Conservation (phyloP, 2,797 vertebrate genomes). For the Clarias fuscus region DNA sequence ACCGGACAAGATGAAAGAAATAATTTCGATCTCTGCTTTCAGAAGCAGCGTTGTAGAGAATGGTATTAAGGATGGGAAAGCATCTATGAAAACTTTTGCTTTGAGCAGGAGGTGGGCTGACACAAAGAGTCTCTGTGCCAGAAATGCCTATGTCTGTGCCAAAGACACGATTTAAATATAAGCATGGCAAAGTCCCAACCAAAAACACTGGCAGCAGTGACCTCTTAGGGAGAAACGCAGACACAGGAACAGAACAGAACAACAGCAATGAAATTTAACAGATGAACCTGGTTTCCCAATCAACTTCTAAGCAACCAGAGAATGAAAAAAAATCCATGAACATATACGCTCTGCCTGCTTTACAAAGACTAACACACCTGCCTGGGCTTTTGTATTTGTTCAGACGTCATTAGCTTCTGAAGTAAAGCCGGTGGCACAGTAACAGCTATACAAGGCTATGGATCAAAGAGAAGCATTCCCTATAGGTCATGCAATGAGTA, state of each 20-base stretch:
- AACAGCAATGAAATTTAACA: constrained; percentile 41
- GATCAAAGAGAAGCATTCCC: constrained; percentile 8
- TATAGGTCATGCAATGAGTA: constrained; percentile 3
- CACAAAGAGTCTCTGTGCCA: constrained; percentile 27
- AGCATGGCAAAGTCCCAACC: constrained; percentile 43
- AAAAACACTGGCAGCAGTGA: constrained; percentile 37
- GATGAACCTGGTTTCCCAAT: constrained; percentile 23
- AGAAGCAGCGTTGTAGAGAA: constrained; percentile 12
- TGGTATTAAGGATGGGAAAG: constrained; percentile 4
- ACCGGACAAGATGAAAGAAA: constrained; percentile 28
- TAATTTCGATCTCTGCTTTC: constrained; percentile 30
- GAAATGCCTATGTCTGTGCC: constrained; percentile 35
- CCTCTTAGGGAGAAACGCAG: constrained; percentile 38
- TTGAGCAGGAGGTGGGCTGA: constrained; percentile 31
- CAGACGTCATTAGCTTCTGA: background rate
- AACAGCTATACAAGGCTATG: background rate
- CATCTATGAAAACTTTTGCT: constrained; percentile 33
- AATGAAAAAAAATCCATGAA: constrained; percentile 23
- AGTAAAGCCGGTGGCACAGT: background rate
- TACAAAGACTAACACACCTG: constrained; percentile 25
- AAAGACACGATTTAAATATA: constrained; percentile 54
- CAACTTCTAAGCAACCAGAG: constrained; percentile 25
- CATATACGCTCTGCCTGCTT: background rate
- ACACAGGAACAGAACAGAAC: constrained; percentile 42
- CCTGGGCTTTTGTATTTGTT: constrained; percentile 37